A percentile compares a stretch with the other conserved stretches of the same genome.
phyloP scores from a whole-genome alignment of 2,888 invertebrate species.

The Tipula confusa region DNA sequence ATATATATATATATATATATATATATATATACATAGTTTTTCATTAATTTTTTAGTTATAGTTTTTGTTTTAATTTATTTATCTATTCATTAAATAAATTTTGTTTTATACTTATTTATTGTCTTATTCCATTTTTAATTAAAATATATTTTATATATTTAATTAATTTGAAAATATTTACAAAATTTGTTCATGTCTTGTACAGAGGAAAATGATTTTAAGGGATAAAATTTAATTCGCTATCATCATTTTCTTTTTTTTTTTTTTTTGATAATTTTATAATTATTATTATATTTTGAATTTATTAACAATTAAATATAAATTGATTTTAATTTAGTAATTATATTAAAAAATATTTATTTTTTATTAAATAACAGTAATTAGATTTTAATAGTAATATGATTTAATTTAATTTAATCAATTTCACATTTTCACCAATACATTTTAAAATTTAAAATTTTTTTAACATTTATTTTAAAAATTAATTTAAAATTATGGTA shows the following conservation, averaged over 20 bases:
- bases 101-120: background rate
- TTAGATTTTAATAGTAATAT: background rate
- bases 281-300: background rate
- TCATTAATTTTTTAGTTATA: background rate
- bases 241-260: background rate
- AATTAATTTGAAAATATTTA: constrained; percentile 3
- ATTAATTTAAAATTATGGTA: no score
- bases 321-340: background rate
- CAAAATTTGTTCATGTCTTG: background rate
- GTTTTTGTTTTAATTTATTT: background rate
- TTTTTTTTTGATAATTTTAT: background rate
- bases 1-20: background rate
- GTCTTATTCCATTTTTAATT: constrained; percentile 5
- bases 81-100: no score
- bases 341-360: background rate
- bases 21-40: background rate
- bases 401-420: background rate
- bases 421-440: no score
- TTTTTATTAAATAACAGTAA: background rate
- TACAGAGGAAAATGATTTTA: background rate
- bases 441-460: no score
- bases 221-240: background rate
- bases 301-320: constrained; percentile 1
- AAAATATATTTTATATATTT: background rate
- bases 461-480: background rate